phyloP scores from a whole-genome alignment of 1,140 invertebrate genomes.

The Calycopis cecrops region DNA sequence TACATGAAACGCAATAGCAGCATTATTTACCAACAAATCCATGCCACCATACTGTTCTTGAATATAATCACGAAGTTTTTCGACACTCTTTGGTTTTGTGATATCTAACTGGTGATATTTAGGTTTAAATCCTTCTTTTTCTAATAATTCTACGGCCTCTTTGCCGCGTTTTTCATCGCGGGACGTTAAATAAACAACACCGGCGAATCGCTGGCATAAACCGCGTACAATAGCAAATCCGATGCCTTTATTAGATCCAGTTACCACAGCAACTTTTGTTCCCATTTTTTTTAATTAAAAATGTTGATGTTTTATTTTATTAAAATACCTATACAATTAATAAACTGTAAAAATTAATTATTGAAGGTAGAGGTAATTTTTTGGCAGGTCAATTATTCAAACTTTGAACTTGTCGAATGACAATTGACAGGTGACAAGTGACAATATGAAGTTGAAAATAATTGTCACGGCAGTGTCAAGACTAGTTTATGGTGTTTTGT shows the following conservation, averaged over 20 bases:
- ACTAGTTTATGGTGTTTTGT: too few species aligned
- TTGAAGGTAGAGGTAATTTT: too few species aligned
- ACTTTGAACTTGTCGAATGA: too few species aligned
- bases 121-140: slow-evolving; percentile 74
- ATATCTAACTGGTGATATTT: slow-evolving; percentile 84
- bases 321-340: slow-evolving; percentile 86
- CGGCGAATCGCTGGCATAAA: slow-evolving; percentile 78
- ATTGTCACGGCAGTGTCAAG: too few species aligned
- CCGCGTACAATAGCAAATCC: too few species aligned
- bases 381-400: too few species aligned
- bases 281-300: too few species aligned
- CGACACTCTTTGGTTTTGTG: slow-evolving; percentile 76
- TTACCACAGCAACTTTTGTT: too few species aligned
- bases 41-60: slow-evolving; percentile 82
- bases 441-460: too few species aligned
- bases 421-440: too few species aligned
- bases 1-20: slow-evolving; percentile 87
- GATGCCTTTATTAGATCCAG: too few species aligned
- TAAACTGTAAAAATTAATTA: too few species aligned
- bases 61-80: slow-evolving; percentile 77
- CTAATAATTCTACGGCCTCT: slow-evolving; percentile 76
- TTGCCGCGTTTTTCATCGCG: slow-evolving; percentile 76
- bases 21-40: slow-evolving; percentile 91
- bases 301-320: slow-evolving; percentile 83
- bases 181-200: slow-evolving; percentile 79